Evolutionary conservation across 2,888 invertebrate genomes (phyloP), one percentile per base, ranked within the genome.

Genomic region (Cataglyphis albicans): DNA sequence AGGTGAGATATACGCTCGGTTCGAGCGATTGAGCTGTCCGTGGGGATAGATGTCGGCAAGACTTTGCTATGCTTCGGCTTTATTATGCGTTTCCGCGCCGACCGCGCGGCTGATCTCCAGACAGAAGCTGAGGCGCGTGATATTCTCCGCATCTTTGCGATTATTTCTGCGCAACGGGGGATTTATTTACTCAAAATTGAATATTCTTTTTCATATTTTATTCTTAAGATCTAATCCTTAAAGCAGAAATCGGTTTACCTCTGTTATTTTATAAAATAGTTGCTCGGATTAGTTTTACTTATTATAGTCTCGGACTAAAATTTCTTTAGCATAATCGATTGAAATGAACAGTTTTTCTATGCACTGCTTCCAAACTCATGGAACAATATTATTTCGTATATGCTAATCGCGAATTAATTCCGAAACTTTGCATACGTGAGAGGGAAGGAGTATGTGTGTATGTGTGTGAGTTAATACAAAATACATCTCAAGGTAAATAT

Each of bases 1-100:
- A 67, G 67, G 63, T 73, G 83, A 80, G 70, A 64, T 87, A 80
- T 63, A 68, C 88, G 78, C 63, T 81, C 78, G 59, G 44, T 82
- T 72, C 82, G 74, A 88, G 82, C 89, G 86, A 89, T 88, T 90
- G 90, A 89, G 88, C 86, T 85, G 90, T 90, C 85, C 76, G 85
- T 83, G 73, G 81, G 86, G 83, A 86, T 85, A 85, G 89, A 90
- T 85, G 88, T 85, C 74, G 83, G 76, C 67, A 74, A 68, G 75
- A 70, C 81, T 89, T 76, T 15, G 21, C 52, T 25, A 75, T 75
- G 52, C 18, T 52, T 52, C 12, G 52, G 38, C 85, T 89, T 57
- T 38, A 57, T 55, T 67, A 15, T 65, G 55, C 52, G 5, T 15
- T 76, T 65, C 15, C 41, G 32, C 15, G 3, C 32, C 41, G 57